A percentile compares a stretch with the other conserved stretches of the same genome.
Evolutionary conservation across 2,888 invertebrate species (phyloP).

Genomic region (Macaria liturata): DNA sequence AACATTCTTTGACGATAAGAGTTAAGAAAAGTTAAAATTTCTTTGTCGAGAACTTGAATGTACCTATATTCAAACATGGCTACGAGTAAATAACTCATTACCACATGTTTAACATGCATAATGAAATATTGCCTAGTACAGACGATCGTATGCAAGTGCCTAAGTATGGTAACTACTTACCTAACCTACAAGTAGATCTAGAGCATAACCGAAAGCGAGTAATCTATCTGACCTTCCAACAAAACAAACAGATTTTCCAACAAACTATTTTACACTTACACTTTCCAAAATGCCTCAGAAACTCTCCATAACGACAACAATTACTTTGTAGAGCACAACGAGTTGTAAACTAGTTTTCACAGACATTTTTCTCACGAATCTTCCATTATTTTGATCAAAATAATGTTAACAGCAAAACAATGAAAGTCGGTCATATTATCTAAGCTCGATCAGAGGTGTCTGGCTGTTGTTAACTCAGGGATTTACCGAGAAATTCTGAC

Average conservation of each 20-base stretch:
- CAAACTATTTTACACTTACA: slow-evolving; percentile 4
- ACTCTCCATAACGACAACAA: slow-evolving; percentile 2
- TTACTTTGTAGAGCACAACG: slow-evolving; percentile 14
- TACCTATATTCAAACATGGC: too few species aligned
- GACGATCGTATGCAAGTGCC: too few species aligned
- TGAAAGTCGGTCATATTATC: slow-evolving; percentile 3
- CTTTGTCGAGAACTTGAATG: too few species aligned
- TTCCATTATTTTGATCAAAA: slow-evolving; percentile 15
- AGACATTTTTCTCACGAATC: slow-evolving; percentile 27
- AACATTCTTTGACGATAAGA: too few species aligned
- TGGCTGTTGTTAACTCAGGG: too few species aligned
- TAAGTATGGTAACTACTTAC: not conserved
- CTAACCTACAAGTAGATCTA: not conserved
- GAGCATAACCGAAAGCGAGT: slow-evolving; percentile 2
- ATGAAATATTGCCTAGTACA: too few species aligned
- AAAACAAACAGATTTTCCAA: slow-evolving; percentile 1
- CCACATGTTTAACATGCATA: too few species aligned
- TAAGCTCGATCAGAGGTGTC: not conserved
- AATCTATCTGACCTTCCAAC: not conserved
- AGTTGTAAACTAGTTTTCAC: slow-evolving; percentile 11
- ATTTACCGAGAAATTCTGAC: too few species aligned
- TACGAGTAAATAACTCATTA: too few species aligned
- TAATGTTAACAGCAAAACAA: slow-evolving; percentile 3
- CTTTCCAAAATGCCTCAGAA: slow-evolving; percentile 5
- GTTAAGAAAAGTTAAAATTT: too few species aligned